phyloP scores from a whole-genome alignment of 2,797 vertebrate species.

The Anolis apletophallus region DNA sequence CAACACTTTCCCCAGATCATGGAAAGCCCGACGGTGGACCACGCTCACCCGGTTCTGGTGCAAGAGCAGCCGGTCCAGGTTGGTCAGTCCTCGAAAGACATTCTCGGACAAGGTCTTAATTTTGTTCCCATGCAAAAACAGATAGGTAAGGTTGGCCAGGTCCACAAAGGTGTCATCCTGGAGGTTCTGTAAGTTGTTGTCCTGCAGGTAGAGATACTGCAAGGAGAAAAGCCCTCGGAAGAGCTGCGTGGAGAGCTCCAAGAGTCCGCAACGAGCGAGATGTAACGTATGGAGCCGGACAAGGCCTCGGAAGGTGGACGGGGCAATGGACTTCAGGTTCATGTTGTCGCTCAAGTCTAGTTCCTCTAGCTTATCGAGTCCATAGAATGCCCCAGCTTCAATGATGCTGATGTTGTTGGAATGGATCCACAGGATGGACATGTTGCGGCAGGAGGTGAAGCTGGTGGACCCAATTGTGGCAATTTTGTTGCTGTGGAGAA shows the following conservation, averaged over 20 bases:
- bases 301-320: constrained; percentile 90
- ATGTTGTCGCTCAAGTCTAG: constrained; percentile 96
- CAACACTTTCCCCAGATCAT: constrained; percentile 91
- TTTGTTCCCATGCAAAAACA: constrained; percentile 97
- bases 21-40: constrained; percentile 90
- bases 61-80: constrained; percentile 92
- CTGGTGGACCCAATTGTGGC: constrained; percentile 88
- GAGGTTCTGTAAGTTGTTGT: constrained; percentile 91
- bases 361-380: constrained; percentile 92
- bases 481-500: constrained; percentile 95
- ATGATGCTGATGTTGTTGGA: constrained; percentile 97
- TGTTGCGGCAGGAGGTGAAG: constrained; percentile 94
- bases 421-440: constrained; percentile 96
- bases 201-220: constrained; percentile 97
- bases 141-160: constrained; percentile 96
- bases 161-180: constrained; percentile 94
- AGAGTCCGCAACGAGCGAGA: constrained; percentile 94
- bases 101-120: constrained; percentile 94
- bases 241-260: constrained; percentile 89
- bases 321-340: constrained; percentile 90
- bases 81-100: constrained; percentile 91
- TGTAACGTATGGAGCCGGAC: constrained; percentile 94
- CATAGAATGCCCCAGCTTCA: constrained; percentile 90
- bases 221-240: constrained; percentile 93
- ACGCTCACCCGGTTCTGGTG: constrained; percentile 92